A percentile compares a stretch with the other conserved stretches of the same genome.
phyloP scores from a whole-genome alignment of 2,888 invertebrate genomes.

The Drosophila diplacantha region DNA sequence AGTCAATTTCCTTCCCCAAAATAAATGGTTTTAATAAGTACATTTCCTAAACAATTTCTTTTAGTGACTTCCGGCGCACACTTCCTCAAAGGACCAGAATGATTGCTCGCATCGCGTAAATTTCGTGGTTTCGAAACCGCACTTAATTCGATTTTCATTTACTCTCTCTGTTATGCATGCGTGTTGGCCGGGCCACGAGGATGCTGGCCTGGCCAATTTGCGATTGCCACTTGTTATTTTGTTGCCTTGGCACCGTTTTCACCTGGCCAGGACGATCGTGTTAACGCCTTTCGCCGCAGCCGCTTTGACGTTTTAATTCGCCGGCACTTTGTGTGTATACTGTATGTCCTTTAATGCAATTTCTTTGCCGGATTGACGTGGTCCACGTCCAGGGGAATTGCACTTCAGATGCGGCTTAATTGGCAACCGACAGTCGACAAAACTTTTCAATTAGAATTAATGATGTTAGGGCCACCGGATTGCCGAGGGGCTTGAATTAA shows the following conservation, averaged over 20 bases:
- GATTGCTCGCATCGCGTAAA: constrained; percentile 36
- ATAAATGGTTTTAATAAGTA: background rate
- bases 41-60: background rate
- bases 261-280: constrained; percentile 17
- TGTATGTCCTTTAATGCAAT: constrained; percentile 44
- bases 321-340: constrained; percentile 17
- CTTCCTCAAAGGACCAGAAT: constrained; percentile 11
- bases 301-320: constrained; percentile 29
- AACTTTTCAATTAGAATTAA: constrained; percentile 61
- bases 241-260: constrained; percentile 23
- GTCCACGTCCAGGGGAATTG: constrained; percentile 15
- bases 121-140: constrained; percentile 46
- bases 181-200: constrained; percentile 22
- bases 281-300: constrained; percentile 12
- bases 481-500: constrained; percentile 5
- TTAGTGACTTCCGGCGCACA: constrained; percentile 1
- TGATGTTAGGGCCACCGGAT: constrained; percentile 40
- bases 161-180: constrained; percentile 45
- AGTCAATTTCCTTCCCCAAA: too few species aligned
- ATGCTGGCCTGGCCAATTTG: constrained; percentile 43
- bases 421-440: constrained; percentile 44
- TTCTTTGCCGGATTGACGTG: constrained; percentile 22
- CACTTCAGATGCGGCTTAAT: constrained; percentile 51
- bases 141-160: constrained; percentile 56
- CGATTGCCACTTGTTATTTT: constrained; percentile 45